Evolutionary conservation across 2,888 invertebrate genomes (phyloP).

Genomic region (Cantharis rufa): DNA sequence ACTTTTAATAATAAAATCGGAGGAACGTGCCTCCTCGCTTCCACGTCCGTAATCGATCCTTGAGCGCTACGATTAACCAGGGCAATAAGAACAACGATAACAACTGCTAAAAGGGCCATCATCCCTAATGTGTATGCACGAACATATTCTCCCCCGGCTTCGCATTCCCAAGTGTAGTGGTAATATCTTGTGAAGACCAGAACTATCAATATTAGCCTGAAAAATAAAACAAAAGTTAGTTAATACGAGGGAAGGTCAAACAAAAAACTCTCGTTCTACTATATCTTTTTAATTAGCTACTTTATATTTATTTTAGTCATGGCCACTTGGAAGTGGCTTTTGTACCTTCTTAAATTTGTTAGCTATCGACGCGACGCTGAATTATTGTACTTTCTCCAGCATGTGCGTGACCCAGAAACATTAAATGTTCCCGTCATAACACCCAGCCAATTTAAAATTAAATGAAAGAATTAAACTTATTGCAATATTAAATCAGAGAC

Average conservation of each 20-base stretch:
- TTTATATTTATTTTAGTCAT: not conserved
- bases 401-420: too few relatives aligned
- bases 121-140: conserved; percentile 74
- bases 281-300: too few relatives aligned
- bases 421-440: too few relatives aligned
- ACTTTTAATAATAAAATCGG: conserved; percentile 74
- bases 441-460: too few relatives aligned
- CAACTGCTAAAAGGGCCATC: conserved; percentile 65
- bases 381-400: too few relatives aligned
- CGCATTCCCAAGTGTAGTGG: conserved; percentile 71
- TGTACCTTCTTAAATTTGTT: not conserved
- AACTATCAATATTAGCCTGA: conserved; percentile 47
- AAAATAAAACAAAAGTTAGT: conserved; percentile 17
- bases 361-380: not conserved
- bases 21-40: conserved; percentile 71
- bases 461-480: too few relatives aligned
- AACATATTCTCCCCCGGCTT: conserved; percentile 71
- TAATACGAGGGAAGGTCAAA: not conserved
- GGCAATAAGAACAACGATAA: conserved; percentile 67
- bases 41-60: conserved; percentile 78
- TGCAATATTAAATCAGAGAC: too few relatives aligned
- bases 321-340: too few relatives aligned
- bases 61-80: conserved; percentile 73
- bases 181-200: conserved; percentile 49
- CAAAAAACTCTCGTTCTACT: too few relatives aligned